These are phyloP conservation scores for Nudaria mundana DNA, from an alignment of 2,888 invertebrate genomes.

Conservation along the genomic window DNA sequence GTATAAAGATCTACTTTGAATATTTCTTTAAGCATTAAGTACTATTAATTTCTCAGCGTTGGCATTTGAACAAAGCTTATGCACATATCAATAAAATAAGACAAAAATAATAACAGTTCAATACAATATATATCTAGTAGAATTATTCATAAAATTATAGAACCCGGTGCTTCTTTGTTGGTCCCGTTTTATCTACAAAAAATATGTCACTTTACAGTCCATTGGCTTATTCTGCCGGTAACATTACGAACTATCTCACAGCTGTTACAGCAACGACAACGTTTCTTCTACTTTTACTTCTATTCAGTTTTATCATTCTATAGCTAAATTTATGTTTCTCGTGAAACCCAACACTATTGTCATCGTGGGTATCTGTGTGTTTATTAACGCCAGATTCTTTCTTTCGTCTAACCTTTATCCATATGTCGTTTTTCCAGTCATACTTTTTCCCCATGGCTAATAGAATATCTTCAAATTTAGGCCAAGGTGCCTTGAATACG, in stretches of 20 bases:
- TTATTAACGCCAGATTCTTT: slow-evolving; percentile 27
- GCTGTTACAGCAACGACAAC: slow-evolving; percentile 72
- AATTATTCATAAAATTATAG: slow-evolving; percentile 31
- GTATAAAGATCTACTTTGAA: too few relatives aligned
- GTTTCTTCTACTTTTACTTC: slow-evolving; percentile 67
- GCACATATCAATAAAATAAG: too few relatives aligned
- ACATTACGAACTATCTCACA: slow-evolving; percentile 58
- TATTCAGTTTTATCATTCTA: slow-evolving; percentile 67
- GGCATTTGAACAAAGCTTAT: too few relatives aligned
- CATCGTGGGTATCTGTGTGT: slow-evolving; percentile 24
- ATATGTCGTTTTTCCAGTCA: slow-evolving; percentile 75
- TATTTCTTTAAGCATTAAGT: too few relatives aligned
- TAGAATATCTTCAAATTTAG: slow-evolving; percentile 69
- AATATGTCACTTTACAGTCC: slow-evolving; percentile 39
- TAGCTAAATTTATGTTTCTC: slow-evolving; percentile 71
- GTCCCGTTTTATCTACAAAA: slow-evolving; percentile 63
- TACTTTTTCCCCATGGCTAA: slow-evolving; percentile 65
- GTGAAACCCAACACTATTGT: slow-evolving; percentile 44
- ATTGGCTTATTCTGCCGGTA: slow-evolving; percentile 17
- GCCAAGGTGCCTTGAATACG: slow-evolving; percentile 45
- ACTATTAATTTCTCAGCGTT: too few relatives aligned
- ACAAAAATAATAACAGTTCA: slow-evolving; percentile 4
- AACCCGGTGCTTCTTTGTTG: slow-evolving; percentile 51
- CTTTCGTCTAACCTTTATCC: slow-evolving; percentile 71
- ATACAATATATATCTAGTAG: slow-evolving; percentile 24